Conservation (phyloP, 2,888 invertebrate species). For the Cantharis flavilabris region DNA sequence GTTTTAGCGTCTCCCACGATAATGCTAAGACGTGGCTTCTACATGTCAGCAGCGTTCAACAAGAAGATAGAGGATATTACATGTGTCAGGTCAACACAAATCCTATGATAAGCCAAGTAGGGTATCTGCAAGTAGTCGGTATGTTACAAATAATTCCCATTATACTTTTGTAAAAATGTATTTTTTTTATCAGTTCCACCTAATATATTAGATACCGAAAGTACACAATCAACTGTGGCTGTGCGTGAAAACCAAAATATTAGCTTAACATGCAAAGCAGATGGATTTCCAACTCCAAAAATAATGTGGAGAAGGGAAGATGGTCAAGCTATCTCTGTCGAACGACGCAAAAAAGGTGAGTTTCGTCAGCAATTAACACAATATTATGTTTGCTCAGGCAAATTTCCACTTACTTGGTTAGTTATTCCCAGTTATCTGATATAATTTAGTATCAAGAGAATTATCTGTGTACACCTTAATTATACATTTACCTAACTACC, state of each 20-base stretch:
- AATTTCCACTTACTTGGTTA: slow-evolving; percentile 29
- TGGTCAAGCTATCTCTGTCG: slow-evolving; percentile 82
- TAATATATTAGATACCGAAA: slow-evolving; percentile 87
- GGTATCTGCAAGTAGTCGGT: slow-evolving; percentile 92
- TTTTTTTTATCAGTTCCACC: slow-evolving; percentile 79
- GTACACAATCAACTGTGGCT: slow-evolving; percentile 89
- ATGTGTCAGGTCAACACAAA: slow-evolving; percentile 91
- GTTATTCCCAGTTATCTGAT: slow-evolving; percentile 26
- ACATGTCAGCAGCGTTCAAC: slow-evolving; percentile 89
- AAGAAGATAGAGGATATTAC: slow-evolving; percentile 88
- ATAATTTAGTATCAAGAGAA: slow-evolving; percentile 24
- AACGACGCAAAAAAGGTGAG: slow-evolving; percentile 84
- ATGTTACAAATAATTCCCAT: slow-evolving; percentile 51
- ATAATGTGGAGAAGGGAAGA: slow-evolving; percentile 94
- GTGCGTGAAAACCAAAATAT: slow-evolving; percentile 94
- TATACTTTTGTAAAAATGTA: neutral
- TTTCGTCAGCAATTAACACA: slow-evolving; percentile 26
- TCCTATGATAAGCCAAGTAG: slow-evolving; percentile 94
- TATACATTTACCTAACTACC: slow-evolving; percentile 25
- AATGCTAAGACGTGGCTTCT: slow-evolving; percentile 91
- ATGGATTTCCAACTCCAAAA: slow-evolving; percentile 89
- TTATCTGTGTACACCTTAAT: slow-evolving; percentile 25
- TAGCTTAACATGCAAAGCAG: slow-evolving; percentile 87
- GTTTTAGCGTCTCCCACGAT: slow-evolving; percentile 89
- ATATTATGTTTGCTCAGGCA: slow-evolving; percentile 27